These are phyloP conservation scores for Exocentrus adspersus DNA, from an alignment of 2,888 invertebrate species.

Conservation along the genomic window DNA sequence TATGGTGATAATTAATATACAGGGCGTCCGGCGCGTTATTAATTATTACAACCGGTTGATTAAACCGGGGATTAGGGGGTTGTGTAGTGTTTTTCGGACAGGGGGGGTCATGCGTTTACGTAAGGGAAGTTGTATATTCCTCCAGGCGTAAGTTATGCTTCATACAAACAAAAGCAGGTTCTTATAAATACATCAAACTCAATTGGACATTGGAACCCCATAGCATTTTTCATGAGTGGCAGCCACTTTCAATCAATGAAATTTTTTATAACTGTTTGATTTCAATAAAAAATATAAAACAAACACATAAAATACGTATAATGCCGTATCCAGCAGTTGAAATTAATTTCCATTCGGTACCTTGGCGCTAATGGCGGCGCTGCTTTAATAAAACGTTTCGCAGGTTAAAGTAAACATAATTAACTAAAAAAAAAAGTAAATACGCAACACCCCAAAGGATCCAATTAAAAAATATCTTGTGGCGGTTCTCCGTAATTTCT, in stretches of 20 bases:
- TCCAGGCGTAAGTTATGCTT: too few species aligned
- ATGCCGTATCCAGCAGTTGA: background rate
- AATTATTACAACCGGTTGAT: conserved; percentile 25
- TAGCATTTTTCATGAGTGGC: too few species aligned
- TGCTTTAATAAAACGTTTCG: background rate
- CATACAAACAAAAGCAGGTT: too few species aligned
- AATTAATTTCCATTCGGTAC: background rate
- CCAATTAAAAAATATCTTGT: background rate
- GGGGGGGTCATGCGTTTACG: background rate
- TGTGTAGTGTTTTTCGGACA: conserved; percentile 1
- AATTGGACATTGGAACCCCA: too few species aligned
- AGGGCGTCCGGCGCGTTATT: conserved; percentile 25
- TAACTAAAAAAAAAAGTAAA: background rate
- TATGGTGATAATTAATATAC: conserved; percentile 38
- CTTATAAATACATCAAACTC: too few species aligned
- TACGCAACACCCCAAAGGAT: background rate
- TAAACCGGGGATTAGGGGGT: conserved; percentile 16
- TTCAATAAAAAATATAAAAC: too few species aligned
- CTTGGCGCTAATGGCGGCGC: too few species aligned
- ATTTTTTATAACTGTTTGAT: too few species aligned
- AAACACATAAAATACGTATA: too few species aligned
- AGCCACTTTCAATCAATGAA: too few species aligned
- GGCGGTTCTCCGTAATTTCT: background rate
- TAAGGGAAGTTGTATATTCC: background rate
- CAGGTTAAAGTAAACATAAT: background rate